Percentiles rank a stretch among this genome's conserved stretches.
Evolutionary conservation across 2,888 invertebrate genomes (phyloP).

Genomic region (Sminthurides aquaticus): DNA sequence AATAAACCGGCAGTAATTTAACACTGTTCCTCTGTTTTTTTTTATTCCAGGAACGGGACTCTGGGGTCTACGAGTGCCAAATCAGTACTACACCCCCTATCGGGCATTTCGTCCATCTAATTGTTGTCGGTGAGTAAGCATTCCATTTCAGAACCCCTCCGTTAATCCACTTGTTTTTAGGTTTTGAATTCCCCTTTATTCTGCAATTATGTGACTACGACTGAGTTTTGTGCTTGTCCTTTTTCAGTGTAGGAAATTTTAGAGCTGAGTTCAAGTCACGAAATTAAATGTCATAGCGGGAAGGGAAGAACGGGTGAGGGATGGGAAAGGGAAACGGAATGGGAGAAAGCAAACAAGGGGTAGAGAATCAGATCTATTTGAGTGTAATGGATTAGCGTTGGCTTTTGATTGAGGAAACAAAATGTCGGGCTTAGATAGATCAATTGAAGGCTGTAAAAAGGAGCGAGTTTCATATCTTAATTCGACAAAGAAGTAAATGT

Average conservation of each 20-base stretch:
- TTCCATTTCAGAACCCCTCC: neutral
- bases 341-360: too few relatives aligned
- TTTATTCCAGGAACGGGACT: constrained; percentile 66
- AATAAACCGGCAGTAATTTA: too few relatives aligned
- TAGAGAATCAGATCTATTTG: too few relatives aligned
- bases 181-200: too few relatives aligned
- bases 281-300: constrained; percentile 5
- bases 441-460: neutral
- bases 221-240: too few relatives aligned
- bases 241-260: too few relatives aligned
- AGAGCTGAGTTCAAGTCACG: neutral
- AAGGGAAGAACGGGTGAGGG: constrained; percentile 19
- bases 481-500: constrained; percentile 1
- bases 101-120: constrained; percentile 83
- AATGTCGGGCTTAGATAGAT: neutral
- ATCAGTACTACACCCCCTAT: constrained; percentile 88
- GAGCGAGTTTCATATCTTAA: neutral
- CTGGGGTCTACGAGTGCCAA: constrained; percentile 88
- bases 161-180: neutral
- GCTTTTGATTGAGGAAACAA: neutral
- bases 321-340: constrained; percentile 8
- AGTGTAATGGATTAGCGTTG: neutral
- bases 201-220: too few relatives aligned
- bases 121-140: constrained; percentile 73
- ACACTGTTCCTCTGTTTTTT: neutral